Percentiles rank a stretch among this genome's conserved stretches.
These are phyloP conservation scores for Ectropis grisescens DNA, from an alignment of 1,140 invertebrate species.

Conservation along the genomic window DNA sequence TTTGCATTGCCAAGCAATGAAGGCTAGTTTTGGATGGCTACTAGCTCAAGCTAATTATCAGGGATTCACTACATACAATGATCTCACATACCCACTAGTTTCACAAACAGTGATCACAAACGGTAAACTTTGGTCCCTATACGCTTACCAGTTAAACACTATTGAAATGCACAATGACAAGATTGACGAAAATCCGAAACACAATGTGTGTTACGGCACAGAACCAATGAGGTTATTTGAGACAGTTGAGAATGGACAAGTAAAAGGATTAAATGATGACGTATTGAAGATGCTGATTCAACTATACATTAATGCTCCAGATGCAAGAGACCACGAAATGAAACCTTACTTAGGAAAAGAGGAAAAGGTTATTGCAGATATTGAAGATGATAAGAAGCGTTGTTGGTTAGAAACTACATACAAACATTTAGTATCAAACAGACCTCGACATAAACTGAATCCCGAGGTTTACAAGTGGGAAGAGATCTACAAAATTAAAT, in stretches of 20 bases:
- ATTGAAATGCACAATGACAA: constrained; percentile 74
- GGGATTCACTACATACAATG: constrained; percentile 90
- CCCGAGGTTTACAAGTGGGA: constrained; percentile 84
- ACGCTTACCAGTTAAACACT: constrained; percentile 91
- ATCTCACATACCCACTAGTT: constrained; percentile 89
- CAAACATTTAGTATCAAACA: constrained; percentile 77
- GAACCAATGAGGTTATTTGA: constrained; percentile 82
- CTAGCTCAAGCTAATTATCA: constrained; percentile 85
- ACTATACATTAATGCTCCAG: constrained; percentile 81
- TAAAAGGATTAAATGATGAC: constrained; percentile 86
- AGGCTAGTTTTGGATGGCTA: constrained; percentile 84
- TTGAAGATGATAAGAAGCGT: constrained; percentile 75
- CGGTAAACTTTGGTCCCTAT: constrained; percentile 87
- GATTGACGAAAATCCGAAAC: constrained; percentile 74
- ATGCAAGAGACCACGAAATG: constrained; percentile 74
- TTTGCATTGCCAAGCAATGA: constrained; percentile 79
- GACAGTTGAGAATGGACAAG: constrained; percentile 76
- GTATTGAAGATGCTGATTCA: constrained; percentile 81
- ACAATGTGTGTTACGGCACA: constrained; percentile 88
- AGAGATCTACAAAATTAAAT: constrained; percentile 80
- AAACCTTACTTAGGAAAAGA: constrained; percentile 79
- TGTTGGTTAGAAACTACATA: constrained; percentile 78
- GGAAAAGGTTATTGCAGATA: constrained; percentile 75
- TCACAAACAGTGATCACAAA: constrained; percentile 89
- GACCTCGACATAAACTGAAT: constrained; percentile 70